Evolutionary conservation across 1,140 invertebrate genomes (phyloP).

Genomic region (Solenopsis fugax): DNA sequence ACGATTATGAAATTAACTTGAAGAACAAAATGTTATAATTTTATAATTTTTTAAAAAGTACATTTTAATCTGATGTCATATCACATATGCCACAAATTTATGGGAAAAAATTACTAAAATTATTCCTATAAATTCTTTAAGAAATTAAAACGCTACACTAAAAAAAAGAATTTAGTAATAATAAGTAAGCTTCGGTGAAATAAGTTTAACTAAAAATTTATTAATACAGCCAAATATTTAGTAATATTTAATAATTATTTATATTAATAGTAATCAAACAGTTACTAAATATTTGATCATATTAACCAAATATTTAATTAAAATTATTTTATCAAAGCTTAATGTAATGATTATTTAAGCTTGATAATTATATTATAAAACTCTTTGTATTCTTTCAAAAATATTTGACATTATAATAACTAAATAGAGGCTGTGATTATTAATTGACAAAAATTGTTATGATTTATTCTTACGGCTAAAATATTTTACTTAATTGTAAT

Average conservation of each 20-base stretch:
- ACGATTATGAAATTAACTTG: slow-evolving; percentile 21
- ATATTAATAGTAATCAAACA: too few relatives aligned
- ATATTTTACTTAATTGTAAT: not conserved
- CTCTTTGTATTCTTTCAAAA: too few relatives aligned
- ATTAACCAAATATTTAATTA: too few relatives aligned
- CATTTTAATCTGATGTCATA: not conserved
- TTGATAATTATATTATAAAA: too few relatives aligned
- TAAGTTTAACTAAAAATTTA: too few relatives aligned
- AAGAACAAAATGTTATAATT: slow-evolving; percentile 20
- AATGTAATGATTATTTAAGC: too few relatives aligned
- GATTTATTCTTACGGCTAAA: not conserved
- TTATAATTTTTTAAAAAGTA: not conserved
- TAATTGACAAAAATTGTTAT: not conserved
- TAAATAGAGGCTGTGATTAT: not conserved
- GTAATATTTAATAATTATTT: too few relatives aligned
- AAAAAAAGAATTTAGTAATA: too few relatives aligned
- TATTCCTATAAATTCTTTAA: not conserved
- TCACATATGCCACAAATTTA: not conserved
- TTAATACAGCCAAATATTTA: too few relatives aligned
- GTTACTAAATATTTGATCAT: too few relatives aligned
- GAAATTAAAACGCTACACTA: not conserved
- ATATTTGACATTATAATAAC: not conserved
- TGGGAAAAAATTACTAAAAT: not conserved
- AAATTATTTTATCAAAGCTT: too few relatives aligned
- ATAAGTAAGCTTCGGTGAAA: too few relatives aligned